A percentile compares a stretch with the other conserved stretches of the same genome.
These are phyloP conservation scores for Listronotus bonariensis DNA, from an alignment of 1,140 invertebrate species.

Conservation along the genomic window DNA sequence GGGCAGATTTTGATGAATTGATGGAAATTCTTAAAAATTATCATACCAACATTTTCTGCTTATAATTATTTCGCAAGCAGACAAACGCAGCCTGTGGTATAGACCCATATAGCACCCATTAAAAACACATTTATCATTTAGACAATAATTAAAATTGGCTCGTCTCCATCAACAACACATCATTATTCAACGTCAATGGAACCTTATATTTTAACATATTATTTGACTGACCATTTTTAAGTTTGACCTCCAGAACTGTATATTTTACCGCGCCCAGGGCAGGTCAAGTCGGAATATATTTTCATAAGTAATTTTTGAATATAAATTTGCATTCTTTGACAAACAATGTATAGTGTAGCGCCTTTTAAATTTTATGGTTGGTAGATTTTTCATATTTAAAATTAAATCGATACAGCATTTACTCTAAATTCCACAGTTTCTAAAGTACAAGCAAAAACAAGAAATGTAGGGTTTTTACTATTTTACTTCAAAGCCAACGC, in stretches of 20 bases:
- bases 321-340: slow-evolving; percentile 5
- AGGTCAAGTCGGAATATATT: slow-evolving; percentile 31
- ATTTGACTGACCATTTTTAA: slow-evolving; percentile 33
- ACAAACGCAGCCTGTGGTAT: not conserved
- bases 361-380: too few relatives aligned
- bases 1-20: too few relatives aligned
- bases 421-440: too few relatives aligned
- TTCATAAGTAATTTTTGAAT: slow-evolving; percentile 30
- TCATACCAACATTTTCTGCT: too few relatives aligned
- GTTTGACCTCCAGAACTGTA: slow-evolving; percentile 24
- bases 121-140: slow-evolving; percentile 28
- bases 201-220: slow-evolving; percentile 27
- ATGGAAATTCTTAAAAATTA: too few relatives aligned
- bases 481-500: too few relatives aligned
- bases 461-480: too few relatives aligned
- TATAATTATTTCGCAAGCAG: slow-evolving; percentile 3
- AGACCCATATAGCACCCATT: slow-evolving; percentile 31
- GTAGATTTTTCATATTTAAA: too few relatives aligned
- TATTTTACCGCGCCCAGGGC: slow-evolving; percentile 31
- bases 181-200: slow-evolving; percentile 30
- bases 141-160: slow-evolving; percentile 32
- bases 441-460: too few relatives aligned
- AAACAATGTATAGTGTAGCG: slow-evolving; percentile 20
- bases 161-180: slow-evolving; percentile 26
- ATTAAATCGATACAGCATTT: too few relatives aligned